Percentiles rank a stretch among this genome's conserved stretches.
These are phyloP conservation scores for Zaprionus gabonicus DNA, from an alignment of 1,140 invertebrate genomes.

Conservation along the genomic window DNA sequence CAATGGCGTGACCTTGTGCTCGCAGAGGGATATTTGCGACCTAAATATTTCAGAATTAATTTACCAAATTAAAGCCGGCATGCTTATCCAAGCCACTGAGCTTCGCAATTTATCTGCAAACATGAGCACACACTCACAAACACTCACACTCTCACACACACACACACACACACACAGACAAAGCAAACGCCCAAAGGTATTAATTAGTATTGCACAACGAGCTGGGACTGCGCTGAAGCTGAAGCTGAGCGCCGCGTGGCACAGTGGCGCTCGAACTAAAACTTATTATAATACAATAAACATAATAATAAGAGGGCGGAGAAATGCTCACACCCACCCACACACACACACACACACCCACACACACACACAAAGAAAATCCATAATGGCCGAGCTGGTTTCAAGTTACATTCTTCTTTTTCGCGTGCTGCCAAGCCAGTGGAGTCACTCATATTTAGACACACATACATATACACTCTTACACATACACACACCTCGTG, in stretches of 20 bases:
- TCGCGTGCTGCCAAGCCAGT: conserved; percentile 22
- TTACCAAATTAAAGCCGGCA: conserved; percentile 79
- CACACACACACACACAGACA: neutral
- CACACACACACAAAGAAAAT: conserved; percentile 36
- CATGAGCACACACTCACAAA: conserved; percentile 49
- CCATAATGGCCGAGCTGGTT: conserved; percentile 45
- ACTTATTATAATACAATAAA: conserved; percentile 67
- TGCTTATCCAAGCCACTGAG: conserved; percentile 79
- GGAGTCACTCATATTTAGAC: neutral
- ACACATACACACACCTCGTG: neutral
- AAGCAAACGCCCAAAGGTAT: conserved; percentile 71
- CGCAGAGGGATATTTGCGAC: conserved; percentile 62
- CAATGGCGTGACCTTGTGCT: conserved; percentile 61
- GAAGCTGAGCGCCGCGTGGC: conserved; percentile 18
- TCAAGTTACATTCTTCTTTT: conserved; percentile 39
- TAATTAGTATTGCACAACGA: conserved; percentile 71
- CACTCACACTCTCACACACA: conserved; percentile 16
- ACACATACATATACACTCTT: neutral
- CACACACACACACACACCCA: neutral
- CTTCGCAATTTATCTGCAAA: conserved; percentile 75
- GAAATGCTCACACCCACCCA: conserved; percentile 23
- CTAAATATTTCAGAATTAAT: conserved; percentile 80
- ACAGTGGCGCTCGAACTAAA: conserved; percentile 46
- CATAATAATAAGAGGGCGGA: conserved; percentile 42
- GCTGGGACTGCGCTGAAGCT: conserved; percentile 4